Percentiles rank a stretch among this genome's conserved stretches.
phyloP scores from a whole-genome alignment of 2,797 vertebrate species.

The Thunnus albacares region DNA sequence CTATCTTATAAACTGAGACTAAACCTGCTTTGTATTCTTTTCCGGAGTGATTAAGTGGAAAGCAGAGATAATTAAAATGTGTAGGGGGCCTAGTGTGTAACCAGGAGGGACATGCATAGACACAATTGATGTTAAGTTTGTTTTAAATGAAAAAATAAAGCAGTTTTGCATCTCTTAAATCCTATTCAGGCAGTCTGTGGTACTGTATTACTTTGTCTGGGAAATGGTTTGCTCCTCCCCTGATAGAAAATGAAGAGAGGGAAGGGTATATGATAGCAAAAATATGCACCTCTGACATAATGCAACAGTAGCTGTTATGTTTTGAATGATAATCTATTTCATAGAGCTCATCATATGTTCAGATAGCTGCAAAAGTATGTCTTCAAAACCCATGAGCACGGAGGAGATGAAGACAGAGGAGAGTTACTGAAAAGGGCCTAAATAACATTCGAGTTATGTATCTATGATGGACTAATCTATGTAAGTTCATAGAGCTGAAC shows the following conservation, averaged over 20 bases:
- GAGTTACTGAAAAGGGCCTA: background rate
- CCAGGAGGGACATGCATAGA: background rate
- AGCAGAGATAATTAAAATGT: conserved; percentile 11
- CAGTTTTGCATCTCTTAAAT: conserved; percentile 26
- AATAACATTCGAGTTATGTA: background rate
- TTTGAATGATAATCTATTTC: conserved; percentile 15
- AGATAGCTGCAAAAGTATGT: background rate
- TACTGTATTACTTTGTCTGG: background rate
- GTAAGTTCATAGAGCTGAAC: background rate
- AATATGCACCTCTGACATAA: background rate
- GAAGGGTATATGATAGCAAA: background rate
- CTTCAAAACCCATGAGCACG: background rate
- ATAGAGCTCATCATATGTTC: background rate
- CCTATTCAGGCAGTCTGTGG: conserved; percentile 1
- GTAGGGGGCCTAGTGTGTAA: background rate
- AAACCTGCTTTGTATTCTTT: conserved; percentile 5
- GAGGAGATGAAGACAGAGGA: background rate
- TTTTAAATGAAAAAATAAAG: conserved; percentile 37
- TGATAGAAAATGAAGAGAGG: background rate
- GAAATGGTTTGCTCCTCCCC: conserved; percentile 10
- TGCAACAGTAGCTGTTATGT: background rate
- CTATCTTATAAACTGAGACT: background rate
- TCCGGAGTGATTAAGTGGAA: background rate
- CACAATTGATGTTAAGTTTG: background rate
- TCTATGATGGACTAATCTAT: background rate